Evolutionary conservation across 2,888 invertebrate genomes (phyloP), one percentile per base, ranked within the genome.

Genomic region (Acronicta psi): DNA sequence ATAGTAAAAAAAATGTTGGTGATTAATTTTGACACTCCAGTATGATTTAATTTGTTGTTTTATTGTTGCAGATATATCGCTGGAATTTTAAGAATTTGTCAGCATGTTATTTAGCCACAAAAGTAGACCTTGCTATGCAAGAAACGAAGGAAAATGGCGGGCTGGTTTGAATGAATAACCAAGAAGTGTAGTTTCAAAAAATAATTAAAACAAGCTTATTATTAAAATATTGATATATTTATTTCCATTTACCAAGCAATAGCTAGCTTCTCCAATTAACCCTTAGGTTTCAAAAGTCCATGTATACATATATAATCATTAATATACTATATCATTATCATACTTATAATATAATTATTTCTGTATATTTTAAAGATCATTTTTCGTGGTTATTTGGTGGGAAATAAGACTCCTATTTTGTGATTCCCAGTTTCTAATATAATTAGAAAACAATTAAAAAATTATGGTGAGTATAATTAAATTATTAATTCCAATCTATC

Each of bases 61-160:
- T 62, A 62, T 73, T 73, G 62, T 91, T 92, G 67, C 89, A 92
- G 92, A 87, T 83, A 74, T 77, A 16, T 89, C 91, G 54, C 34
- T 91, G 66, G 91, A 90, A 43, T 91, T 91, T 78, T 91, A 53
- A 79, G n/a, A 7, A 38, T 10, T 18, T 40, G 2, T 2, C 10
- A 10, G 1, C 3, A 17, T 38, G 11, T 29, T 29, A 25, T 25
- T 25, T 25, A 25, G 20, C 14, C 36, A 14, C 6, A 14, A n/a
- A n/a, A n/a, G n/a, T n/a, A n/a, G n/a, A n/a, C n/a, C n/a, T n/a
- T n/a, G n/a, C n/a, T n/a, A n/a, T n/a, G n/a, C n/a, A n/a, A n/a
- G n/a, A n/a, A n/a, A n/a, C n/a, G n/a, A n/a, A n/a, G n/a, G n/a
- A n/a, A n/a, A n/a, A n/a, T n/a, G n/a, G n/a, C n/a, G n/a, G n/a